phyloP scores from a whole-genome alignment of 2,113 vertebrate genomes.

The Brachionichthys hirsutus region DNA sequence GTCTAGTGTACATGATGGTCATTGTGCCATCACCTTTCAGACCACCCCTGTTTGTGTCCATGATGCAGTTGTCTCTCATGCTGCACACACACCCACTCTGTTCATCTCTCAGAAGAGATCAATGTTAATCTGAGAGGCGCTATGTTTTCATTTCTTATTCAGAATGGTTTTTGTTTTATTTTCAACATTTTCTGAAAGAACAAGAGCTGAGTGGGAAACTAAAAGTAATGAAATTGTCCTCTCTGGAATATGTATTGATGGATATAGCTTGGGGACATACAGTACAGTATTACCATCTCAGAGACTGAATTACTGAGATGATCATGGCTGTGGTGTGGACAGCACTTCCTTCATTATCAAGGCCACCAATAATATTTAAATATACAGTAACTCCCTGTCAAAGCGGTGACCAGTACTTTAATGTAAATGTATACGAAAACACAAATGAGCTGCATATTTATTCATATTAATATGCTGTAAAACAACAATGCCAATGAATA shows the following conservation, averaged over 20 bases:
- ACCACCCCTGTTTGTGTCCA: conserved; percentile 22
- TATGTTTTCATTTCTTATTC: conserved; percentile 57
- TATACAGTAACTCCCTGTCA: no score
- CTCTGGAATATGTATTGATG: conserved; percentile 51
- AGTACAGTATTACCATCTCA: conserved; percentile 38
- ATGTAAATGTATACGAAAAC: no score
- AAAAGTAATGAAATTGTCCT: conserved; percentile 28
- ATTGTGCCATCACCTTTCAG: conserved; percentile 20
- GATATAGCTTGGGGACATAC: conserved; percentile 37
- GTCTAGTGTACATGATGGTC: conserved; percentile 7
- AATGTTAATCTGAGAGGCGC: conserved; percentile 41
- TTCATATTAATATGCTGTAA: no score
- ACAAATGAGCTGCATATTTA: no score
- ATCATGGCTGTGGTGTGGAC: conserved; percentile 33
- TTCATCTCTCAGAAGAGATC: conserved; percentile 31
- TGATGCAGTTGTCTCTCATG: conserved; percentile 6
- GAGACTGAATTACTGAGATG: conserved; percentile 49
- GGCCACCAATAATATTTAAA: no score
- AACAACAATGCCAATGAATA: no score
- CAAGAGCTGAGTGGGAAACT: conserved; percentile 23
- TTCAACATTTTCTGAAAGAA: conserved; percentile 47
- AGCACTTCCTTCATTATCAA: not conserved
- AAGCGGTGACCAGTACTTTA: no score
- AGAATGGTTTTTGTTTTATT: conserved; percentile 50
- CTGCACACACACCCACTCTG: not conserved